Evolutionary conservation across 2,888 invertebrate genomes (phyloP).

Genomic region (Rutpela maculata): DNA sequence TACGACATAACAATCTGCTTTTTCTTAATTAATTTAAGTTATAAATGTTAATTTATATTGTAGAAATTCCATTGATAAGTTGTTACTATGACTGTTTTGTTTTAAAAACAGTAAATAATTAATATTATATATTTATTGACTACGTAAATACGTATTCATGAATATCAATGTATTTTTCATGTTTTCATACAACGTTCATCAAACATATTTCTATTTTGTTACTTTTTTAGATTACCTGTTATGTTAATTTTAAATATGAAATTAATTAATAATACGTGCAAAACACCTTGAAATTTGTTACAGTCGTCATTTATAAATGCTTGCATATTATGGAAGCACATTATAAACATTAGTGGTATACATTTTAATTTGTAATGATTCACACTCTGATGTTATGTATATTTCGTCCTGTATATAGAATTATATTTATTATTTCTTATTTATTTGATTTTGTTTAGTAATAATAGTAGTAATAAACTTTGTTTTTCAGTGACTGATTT

Average conservation of each 20-base stretch:
- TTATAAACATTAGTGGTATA: neutral
- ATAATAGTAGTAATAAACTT: constrained; percentile 22
- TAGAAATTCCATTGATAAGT: constrained; percentile 25
- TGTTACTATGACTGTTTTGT: constrained; percentile 22
- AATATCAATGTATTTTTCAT: constrained; percentile 8
- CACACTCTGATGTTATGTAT: constrained; percentile 31
- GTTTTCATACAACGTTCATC: neutral
- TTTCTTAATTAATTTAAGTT: constrained; percentile 35
- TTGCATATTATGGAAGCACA: neutral
- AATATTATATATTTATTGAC: neutral
- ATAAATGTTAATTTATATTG: constrained; percentile 22
- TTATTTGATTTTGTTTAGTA: constrained; percentile 45
- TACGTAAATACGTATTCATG: neutral
- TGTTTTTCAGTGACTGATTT: constrained; percentile 15
- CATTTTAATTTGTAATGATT: neutral
- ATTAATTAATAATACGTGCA: neutral
- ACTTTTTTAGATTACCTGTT: constrained; percentile 2
- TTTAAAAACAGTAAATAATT: constrained; percentile 27
- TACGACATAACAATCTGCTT: constrained; percentile 34
- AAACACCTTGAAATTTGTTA: neutral
- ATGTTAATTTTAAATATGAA: neutral
- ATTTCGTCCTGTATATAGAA: constrained; percentile 34
- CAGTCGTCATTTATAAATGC: neutral
- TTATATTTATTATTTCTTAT: constrained; percentile 48
- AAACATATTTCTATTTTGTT: neutral